Evolutionary conservation across 2,113 vertebrate genomes (phyloP).

Genomic region (Pimephales promelas): DNA sequence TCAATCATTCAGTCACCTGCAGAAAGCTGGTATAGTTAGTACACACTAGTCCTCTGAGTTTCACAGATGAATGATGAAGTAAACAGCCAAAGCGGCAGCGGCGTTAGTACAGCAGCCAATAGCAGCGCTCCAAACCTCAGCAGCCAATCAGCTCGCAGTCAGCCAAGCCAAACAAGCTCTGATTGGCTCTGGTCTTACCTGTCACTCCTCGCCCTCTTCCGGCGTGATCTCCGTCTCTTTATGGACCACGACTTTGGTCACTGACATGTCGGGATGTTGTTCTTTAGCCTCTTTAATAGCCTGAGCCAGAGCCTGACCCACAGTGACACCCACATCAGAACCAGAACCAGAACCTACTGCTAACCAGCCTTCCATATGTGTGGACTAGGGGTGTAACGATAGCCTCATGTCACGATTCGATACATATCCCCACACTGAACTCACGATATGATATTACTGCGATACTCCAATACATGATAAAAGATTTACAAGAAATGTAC

Average conservation of each 20-base stretch:
- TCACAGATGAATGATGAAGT: neutral
- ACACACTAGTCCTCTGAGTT: neutral
- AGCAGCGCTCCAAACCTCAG: constrained; percentile 20
- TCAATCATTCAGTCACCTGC: too few relatives aligned
- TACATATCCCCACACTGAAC: too few relatives aligned
- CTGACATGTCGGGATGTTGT: constrained; percentile 97
- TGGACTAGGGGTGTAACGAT: too few relatives aligned
- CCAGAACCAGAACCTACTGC: constrained; percentile 57
- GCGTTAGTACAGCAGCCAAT: constrained; percentile 47
- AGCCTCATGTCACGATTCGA: too few relatives aligned
- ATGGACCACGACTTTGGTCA: constrained; percentile 96
- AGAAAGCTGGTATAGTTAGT: neutral
- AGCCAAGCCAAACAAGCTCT: constrained; percentile 33
- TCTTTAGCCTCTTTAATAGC: constrained; percentile 94
- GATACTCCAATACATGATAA: too few relatives aligned
- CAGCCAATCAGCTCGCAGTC: constrained; percentile 39
- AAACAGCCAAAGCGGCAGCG: constrained; percentile 27
- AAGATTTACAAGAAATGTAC: too few relatives aligned
- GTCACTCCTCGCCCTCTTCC: constrained; percentile 90
- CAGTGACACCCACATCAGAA: constrained; percentile 76
- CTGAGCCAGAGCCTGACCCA: constrained; percentile 92
- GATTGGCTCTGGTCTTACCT: constrained; percentile 79
- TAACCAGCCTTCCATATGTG: too few relatives aligned
- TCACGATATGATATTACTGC: too few relatives aligned
- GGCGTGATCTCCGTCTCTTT: constrained; percentile 97